phyloP scores from a whole-genome alignment of 92 coral and sea anemone genomes.

The Porites lobata region DNA sequence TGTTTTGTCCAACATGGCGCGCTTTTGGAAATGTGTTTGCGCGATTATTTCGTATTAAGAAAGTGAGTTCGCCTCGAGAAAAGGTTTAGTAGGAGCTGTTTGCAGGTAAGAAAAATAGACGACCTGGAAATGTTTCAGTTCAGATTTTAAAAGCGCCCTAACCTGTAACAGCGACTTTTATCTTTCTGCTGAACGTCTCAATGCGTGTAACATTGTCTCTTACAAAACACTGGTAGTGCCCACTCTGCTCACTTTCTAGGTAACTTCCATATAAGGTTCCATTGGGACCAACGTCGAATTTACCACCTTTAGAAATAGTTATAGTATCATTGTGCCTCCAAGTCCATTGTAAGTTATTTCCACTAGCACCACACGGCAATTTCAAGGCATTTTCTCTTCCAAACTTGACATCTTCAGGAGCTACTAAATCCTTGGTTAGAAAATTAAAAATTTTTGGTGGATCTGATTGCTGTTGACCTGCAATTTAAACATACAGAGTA shows the following conservation, averaged over 20 bases:
- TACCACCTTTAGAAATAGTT: too few species aligned
- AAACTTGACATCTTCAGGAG: conserved; percentile 25
- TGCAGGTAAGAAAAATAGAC: too few species aligned
- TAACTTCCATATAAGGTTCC: not conserved
- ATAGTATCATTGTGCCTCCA: too few species aligned
- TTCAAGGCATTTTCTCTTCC: not conserved
- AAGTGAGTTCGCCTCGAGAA: too few species aligned
- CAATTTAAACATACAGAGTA: too few species aligned
- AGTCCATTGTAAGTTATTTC: not conserved
- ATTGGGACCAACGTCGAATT: too few species aligned
- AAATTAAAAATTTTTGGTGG: not conserved
- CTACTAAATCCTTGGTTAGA: not conserved
- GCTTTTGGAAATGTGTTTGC: too few species aligned
- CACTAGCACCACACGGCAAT: conserved; percentile 18
- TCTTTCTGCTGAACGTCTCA: conserved; percentile 67
- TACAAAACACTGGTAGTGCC: conserved; percentile 72
- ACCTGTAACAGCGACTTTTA: conserved; percentile 57
- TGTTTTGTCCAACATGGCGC: too few species aligned
- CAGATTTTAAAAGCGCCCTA: not conserved
- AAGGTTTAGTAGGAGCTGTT: too few species aligned
- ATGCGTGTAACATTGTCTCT: not conserved
- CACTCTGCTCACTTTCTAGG: conserved; percentile 14
- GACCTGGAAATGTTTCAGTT: too few species aligned
- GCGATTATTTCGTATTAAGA: too few species aligned
- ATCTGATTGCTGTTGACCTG: too few species aligned